A percentile compares a stretch with the other conserved stretches of the same genome.
phyloP scores from a whole-genome alignment of 2,888 invertebrate genomes.

The Ennomos quercinarius region DNA sequence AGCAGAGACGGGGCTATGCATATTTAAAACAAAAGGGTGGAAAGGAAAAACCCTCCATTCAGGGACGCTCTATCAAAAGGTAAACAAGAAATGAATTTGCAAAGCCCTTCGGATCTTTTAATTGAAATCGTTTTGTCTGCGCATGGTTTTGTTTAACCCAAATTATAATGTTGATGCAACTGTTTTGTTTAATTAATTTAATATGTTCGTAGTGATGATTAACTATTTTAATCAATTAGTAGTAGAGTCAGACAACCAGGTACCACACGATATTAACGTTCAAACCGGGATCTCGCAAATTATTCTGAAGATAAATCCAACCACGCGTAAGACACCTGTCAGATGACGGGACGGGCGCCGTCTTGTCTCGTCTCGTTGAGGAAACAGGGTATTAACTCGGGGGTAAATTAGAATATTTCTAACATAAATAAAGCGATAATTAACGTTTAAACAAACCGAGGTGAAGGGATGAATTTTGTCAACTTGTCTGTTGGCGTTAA shows the following conservation, averaged over 20 bases:
- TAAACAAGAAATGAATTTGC: slow-evolving; percentile 27
- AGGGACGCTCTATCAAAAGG: slow-evolving; percentile 22
- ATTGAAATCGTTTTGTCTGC: slow-evolving; percentile 19
- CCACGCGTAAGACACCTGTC: slow-evolving; percentile 79
- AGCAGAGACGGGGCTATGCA: slow-evolving; percentile 70
- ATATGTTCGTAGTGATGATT: not conserved
- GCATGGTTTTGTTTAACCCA: no score
- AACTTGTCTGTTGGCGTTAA: slow-evolving; percentile 63
- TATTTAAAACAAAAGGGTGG: slow-evolving; percentile 72
- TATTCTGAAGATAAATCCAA: slow-evolving; percentile 74
- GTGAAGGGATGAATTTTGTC: slow-evolving; percentile 69
- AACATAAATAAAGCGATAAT: slow-evolving; percentile 78
- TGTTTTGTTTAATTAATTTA: not conserved
- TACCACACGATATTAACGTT: slow-evolving; percentile 26
- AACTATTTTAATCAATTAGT: no score
- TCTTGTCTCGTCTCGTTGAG: slow-evolving; percentile 62
- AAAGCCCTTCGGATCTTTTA: slow-evolving; percentile 14
- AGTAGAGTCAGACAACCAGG: not conserved
- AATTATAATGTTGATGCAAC: not conserved
- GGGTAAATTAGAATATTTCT: slow-evolving; percentile 75
- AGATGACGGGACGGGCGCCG: slow-evolving; percentile 66
- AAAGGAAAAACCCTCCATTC: slow-evolving; percentile 29
- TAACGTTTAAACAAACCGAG: slow-evolving; percentile 73
- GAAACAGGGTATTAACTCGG: slow-evolving; percentile 65
- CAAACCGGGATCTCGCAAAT: slow-evolving; percentile 54